Percentiles rank a stretch among this genome's conserved stretches.
These are phyloP conservation scores for Campaea margaritaria DNA, from an alignment of 2,888 invertebrate genomes.

Conservation along the genomic window DNA sequence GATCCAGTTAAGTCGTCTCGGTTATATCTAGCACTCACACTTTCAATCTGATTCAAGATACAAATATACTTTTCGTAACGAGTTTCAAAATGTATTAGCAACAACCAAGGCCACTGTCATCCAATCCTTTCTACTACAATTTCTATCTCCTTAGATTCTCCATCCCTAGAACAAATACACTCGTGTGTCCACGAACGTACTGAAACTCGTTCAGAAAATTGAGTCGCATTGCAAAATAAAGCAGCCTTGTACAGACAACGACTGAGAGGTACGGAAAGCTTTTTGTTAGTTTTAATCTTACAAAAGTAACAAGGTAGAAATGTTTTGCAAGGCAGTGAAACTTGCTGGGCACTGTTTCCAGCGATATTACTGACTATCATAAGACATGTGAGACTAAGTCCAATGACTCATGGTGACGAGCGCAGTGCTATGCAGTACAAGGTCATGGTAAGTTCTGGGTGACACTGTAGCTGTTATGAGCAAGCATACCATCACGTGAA, in stretches of 20 bases:
- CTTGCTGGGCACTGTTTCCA: too few species aligned
- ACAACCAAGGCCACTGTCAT: slow-evolving; percentile 28
- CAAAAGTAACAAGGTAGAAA: not conserved
- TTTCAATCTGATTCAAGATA: not conserved
- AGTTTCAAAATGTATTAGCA: slow-evolving; percentile 19
- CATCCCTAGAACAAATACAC: slow-evolving; percentile 74
- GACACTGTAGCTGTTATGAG: too few species aligned
- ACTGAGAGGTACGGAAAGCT: not conserved
- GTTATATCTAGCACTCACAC: not conserved
- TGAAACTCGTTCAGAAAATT: slow-evolving; percentile 69
- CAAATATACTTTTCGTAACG: slow-evolving; percentile 4
- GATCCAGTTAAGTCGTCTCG: too few species aligned
- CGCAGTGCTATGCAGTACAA: too few species aligned
- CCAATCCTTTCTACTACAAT: slow-evolving; percentile 75
- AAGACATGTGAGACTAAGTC: too few species aligned
- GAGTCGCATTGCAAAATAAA: slow-evolving; percentile 61
- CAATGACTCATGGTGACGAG: too few species aligned
- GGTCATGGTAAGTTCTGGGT: too few species aligned
- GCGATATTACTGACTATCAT: too few species aligned
- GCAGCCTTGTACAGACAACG: slow-evolving; percentile 18
- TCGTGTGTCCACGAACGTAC: slow-evolving; percentile 64
- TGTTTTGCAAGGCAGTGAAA: too few species aligned
- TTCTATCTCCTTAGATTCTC: slow-evolving; percentile 49
- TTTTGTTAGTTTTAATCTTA: not conserved
- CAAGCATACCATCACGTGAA: too few species aligned